These are phyloP conservation scores for Brachionus koreanus DNA, from an alignment of 1,140 invertebrate species.

Conservation along the genomic window DNA sequence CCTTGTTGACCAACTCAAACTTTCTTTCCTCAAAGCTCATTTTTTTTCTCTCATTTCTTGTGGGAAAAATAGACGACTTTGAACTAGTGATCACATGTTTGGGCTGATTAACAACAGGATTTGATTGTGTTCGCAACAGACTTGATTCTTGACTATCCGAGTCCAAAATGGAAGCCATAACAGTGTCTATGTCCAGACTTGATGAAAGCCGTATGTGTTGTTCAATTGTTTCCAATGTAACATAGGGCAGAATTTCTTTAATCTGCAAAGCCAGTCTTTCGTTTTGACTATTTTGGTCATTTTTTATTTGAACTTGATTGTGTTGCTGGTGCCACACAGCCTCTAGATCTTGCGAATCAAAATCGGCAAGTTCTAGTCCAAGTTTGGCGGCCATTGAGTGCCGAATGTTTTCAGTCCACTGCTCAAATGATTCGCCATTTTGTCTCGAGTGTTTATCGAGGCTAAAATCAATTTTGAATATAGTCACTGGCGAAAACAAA, in stretches of 20 bases:
- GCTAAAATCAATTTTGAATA: not conserved
- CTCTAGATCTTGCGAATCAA: not conserved
- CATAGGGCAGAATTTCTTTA: constrained; percentile 37
- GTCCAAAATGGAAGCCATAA: constrained; percentile 40
- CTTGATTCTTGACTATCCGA: not conserved
- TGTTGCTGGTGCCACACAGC: not conserved
- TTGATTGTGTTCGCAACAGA: not conserved
- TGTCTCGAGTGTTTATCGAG: not conserved
- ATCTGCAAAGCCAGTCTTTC: not conserved
- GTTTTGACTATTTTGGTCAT: not conserved
- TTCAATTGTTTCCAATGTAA: constrained; percentile 9
- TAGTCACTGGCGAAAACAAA: constrained; percentile 6
- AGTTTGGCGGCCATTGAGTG: not conserved
- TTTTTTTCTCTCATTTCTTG: not conserved
- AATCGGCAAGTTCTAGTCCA: not conserved
- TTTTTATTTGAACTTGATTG: not conserved
- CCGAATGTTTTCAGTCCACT: not conserved
- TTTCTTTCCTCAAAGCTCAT: constrained; percentile 30
- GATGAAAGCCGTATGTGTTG: constrained; percentile 4
- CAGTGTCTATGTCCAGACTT: constrained; percentile 32
- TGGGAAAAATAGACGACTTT: not conserved
- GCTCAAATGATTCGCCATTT: not conserved
- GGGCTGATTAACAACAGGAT: not conserved
- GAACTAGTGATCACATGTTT: not conserved
- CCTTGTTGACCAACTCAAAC: constrained; percentile 21